These are phyloP conservation scores for Dendrocincla tyrannina DNA, from an alignment of 2,797 vertebrate genomes.

Conservation along the genomic window DNA sequence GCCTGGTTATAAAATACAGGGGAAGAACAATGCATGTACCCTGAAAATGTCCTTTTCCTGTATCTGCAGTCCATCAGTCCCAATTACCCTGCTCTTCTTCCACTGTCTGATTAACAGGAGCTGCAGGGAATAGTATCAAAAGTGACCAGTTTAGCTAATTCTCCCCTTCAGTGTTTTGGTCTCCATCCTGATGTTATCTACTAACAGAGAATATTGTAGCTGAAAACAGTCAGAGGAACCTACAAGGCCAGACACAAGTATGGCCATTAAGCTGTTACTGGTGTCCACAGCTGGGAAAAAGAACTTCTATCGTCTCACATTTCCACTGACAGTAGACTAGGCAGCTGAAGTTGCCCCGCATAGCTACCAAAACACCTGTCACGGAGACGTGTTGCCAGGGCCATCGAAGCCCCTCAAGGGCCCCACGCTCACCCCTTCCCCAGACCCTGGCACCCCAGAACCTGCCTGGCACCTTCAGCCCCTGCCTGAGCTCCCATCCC, in stretches of 20 bases:
- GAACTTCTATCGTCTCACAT: not conserved
- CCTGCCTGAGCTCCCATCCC: not conserved
- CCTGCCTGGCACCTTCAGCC: not conserved
- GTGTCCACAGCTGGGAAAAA: not conserved
- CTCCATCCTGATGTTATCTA: not conserved
- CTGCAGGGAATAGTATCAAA: not conserved
- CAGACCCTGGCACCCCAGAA: not conserved
- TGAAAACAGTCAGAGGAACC: not conserved
- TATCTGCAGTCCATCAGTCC: not conserved
- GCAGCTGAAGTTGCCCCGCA: not conserved
- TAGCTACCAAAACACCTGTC: not conserved
- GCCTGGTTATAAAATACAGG: not conserved
- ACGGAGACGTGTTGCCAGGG: not conserved
- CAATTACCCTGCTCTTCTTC: not conserved
- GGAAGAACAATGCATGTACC: not conserved
- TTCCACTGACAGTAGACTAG: not conserved
- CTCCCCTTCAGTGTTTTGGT: not conserved
- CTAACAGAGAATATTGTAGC: not conserved
- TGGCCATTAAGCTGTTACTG: not conserved
- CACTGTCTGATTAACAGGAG: not conserved
- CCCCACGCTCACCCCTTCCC: not conserved
- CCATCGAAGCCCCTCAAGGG: rapidly evolving
- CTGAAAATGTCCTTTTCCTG: constrained; percentile 12
- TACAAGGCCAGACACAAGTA: not conserved
- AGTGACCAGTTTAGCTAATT: not conserved